Evolutionary conservation across 2,797 vertebrate species (phyloP), one percentile per base, ranked within the genome.

Genomic region (Rhabdomys pumilio): DNA sequence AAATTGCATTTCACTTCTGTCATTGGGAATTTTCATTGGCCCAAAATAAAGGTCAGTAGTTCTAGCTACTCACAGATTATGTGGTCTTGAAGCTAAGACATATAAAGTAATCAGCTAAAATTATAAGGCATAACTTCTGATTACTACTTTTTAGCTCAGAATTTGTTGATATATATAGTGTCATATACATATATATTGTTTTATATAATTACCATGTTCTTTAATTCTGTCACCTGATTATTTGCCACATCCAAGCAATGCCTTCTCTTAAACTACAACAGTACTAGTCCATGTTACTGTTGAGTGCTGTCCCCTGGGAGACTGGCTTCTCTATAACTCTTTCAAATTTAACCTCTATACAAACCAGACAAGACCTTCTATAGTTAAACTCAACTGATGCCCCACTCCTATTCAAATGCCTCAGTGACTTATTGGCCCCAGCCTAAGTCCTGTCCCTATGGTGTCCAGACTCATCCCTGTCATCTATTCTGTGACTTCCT

Each of bases 141-240:
- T 44, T 84, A n/a, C 29, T 83, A 29, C 61, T 63, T 91, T 89
- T 75, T 15, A 90, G 93, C n/a, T 72, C 1, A 3, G 22, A 29
- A 55, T 84, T 3, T 20, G 41, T 26, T 47, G 12, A 47, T 76
- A 55, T 57, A 75, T 20, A 75, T 38, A n/a, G 15, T n/a, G 20
- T 20, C 19, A 38, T 9, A 72, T 19, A 38, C 7, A n/a, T 8
- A 69, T 17, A 17, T n/a, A 69, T n/a, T 63, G 12, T 17, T n/a
- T 38, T 3, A 55, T 31, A 59, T 57, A 87, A 19, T 88, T 15
- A 24, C 26, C 4, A 55, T n/a, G 4, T 72, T 1, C 55, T 84
- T 91, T 82, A 72, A 79, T 81, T 84, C 50, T 47, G 22, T n/a
- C 84, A 79, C 44, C n/a, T 57, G 76, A 80, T n/a, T 63, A 61